Percentiles rank a stretch among this genome's conserved stretches.
phyloP scores from a whole-genome alignment of 2,888 invertebrate genomes.

The Caenorhabditis sinica region DNA sequence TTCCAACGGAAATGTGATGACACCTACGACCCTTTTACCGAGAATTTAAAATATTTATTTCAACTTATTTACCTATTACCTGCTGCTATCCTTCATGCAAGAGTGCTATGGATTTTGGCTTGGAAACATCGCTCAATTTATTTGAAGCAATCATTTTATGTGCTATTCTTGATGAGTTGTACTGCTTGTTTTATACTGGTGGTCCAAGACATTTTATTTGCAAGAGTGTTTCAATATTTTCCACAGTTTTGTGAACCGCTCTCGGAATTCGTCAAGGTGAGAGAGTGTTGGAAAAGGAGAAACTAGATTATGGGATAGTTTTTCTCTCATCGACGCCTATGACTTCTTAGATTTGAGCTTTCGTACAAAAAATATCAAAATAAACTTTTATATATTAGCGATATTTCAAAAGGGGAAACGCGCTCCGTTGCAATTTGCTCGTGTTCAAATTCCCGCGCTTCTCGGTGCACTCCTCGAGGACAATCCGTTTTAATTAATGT shows the following conservation, averaged over 20 bases:
- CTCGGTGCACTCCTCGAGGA: too few relatives aligned
- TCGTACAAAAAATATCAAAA: too few relatives aligned
- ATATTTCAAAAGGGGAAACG: too few relatives aligned
- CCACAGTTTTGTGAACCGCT: slow-evolving; percentile 52
- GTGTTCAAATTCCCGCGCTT: too few relatives aligned
- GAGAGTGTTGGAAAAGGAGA: not conserved
- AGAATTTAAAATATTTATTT: slow-evolving; percentile 58
- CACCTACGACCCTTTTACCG: not conserved
- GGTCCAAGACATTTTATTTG: slow-evolving; percentile 40
- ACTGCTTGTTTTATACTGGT: slow-evolving; percentile 44
- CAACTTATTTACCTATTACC: slow-evolving; percentile 52
- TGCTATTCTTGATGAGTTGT: slow-evolving; percentile 43
- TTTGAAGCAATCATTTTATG: slow-evolving; percentile 60
- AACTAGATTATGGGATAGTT: too few relatives aligned
- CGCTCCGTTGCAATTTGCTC: too few relatives aligned
- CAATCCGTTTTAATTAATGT: too few relatives aligned
- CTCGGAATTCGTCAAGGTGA: slow-evolving; percentile 35
- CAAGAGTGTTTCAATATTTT: slow-evolving; percentile 59
- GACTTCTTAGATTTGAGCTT: too few relatives aligned
- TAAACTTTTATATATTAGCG: too few relatives aligned
- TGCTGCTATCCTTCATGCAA: slow-evolving; percentile 31
- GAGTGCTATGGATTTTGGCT: slow-evolving; percentile 41
- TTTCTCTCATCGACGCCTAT: too few relatives aligned
- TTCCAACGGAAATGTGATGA: slow-evolving; percentile 42
- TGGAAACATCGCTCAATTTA: slow-evolving; percentile 39